Evolutionary conservation across 2,888 invertebrate genomes (phyloP).

Genomic region (Tanypteryx hageni): DNA sequence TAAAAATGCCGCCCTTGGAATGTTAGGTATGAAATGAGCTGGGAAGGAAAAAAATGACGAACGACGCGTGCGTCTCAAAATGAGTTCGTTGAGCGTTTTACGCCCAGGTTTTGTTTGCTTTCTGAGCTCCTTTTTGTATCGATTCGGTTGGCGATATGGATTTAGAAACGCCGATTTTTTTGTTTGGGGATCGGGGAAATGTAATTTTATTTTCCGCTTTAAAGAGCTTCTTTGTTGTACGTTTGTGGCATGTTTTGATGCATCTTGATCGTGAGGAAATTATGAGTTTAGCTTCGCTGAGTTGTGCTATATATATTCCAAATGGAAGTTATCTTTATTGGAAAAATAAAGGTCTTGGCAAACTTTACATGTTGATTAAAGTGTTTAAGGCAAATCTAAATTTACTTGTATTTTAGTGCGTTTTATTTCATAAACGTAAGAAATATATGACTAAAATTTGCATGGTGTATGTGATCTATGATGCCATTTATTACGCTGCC

Average conservation of each 20-base stretch:
- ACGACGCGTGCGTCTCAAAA: not conserved
- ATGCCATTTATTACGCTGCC: no score
- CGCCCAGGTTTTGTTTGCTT: not conserved
- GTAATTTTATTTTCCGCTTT: not conserved
- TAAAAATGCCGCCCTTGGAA: not conserved
- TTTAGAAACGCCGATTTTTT: not conserved
- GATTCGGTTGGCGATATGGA: not conserved
- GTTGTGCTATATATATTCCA: no score
- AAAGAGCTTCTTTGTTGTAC: not conserved
- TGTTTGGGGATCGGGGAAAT: not conserved
- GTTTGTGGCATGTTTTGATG: not conserved
- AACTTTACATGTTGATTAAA: no score
- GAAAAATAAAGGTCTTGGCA: no score
- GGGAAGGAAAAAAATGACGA: not conserved
- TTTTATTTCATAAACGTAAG: no score
- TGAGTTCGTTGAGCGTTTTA: not conserved
- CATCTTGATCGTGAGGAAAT: not conserved
- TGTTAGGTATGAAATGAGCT: not conserved
- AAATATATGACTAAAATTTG: no score
- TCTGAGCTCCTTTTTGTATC: not conserved
- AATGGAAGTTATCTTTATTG: no score
- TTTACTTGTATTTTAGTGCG: no score
- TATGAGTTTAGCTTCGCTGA: not conserved
- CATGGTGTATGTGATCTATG: no score
- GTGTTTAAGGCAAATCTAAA: no score